Evolutionary conservation across 2,888 invertebrate species (phyloP).

Genomic region (Rhyacophila evoluta): DNA sequence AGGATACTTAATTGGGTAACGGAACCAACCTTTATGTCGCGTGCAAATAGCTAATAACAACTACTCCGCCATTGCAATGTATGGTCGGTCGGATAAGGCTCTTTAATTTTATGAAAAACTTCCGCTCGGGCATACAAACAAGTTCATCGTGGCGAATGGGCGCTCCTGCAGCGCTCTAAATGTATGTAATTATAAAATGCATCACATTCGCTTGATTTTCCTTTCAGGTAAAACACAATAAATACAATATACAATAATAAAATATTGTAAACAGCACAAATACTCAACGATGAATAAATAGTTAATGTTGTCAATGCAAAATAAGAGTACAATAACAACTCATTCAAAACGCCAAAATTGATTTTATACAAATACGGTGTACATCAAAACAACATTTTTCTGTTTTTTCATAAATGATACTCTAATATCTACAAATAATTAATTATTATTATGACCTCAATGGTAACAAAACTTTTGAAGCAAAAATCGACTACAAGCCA

Average conservation of each 20-base stretch:
- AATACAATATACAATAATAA: not conserved
- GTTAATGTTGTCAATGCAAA: too few species aligned
- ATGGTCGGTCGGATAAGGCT: constrained; percentile 7
- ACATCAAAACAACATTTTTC: too few species aligned
- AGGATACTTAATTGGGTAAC: not conserved
- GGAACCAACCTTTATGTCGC: constrained; percentile 10
- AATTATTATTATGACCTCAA: too few species aligned
- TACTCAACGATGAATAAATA: too few species aligned
- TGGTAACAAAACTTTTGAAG: too few species aligned
- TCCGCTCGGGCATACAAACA: not conserved
- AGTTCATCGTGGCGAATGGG: constrained; percentile 14
- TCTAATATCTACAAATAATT: too few species aligned
- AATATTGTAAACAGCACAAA: too few species aligned
- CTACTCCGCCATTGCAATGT: constrained; percentile 9
- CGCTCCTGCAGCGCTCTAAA: not conserved
- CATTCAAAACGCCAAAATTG: too few species aligned
- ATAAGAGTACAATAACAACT: too few species aligned
- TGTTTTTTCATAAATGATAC: too few species aligned
- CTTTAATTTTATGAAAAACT: constrained; percentile 24
- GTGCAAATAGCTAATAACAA: constrained; percentile 13
- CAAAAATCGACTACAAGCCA: too few species aligned
- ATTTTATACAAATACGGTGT: too few species aligned
- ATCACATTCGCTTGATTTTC: not conserved
- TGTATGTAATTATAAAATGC: constrained; percentile 11
- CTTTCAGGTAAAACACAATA: not conserved